These are phyloP conservation scores for Papilio demoleus DNA, from an alignment of 2,888 invertebrate genomes.

Conservation along the genomic window DNA sequence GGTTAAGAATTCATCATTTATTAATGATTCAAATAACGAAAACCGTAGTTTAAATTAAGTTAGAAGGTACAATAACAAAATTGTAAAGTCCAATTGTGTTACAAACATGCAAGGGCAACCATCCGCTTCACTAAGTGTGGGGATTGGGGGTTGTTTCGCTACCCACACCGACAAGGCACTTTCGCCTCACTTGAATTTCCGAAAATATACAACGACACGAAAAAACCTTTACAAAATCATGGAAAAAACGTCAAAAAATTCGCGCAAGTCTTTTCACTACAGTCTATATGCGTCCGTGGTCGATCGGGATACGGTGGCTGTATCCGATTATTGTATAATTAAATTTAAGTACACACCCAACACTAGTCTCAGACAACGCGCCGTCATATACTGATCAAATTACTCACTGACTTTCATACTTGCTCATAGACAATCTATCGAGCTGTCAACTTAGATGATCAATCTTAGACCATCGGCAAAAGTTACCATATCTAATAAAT, in stretches of 20 bases:
- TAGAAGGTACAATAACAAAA: background rate
- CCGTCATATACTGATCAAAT: background rate
- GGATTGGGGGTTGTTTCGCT: constrained; percentile 55
- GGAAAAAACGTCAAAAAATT: constrained; percentile 78
- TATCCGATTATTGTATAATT: constrained; percentile 44
- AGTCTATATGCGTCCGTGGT: constrained; percentile 78
- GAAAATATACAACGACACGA: constrained; percentile 73
- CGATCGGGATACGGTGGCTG: constrained; percentile 75
- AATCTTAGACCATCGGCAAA: constrained; percentile 1
- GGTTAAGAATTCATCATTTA: background rate
- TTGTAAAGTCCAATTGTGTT: background rate
- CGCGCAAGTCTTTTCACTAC: constrained; percentile 80
- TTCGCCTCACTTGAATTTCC: constrained; percentile 67
- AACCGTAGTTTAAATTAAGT: background rate
- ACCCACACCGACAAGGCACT: constrained; percentile 74
- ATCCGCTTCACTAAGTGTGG: constrained; percentile 51
- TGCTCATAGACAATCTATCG: background rate
- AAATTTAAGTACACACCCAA: constrained; percentile 51
- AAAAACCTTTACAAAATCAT: constrained; percentile 72
- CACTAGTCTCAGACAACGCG: constrained; percentile 24
- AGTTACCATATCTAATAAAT: background rate
- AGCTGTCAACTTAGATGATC: background rate
- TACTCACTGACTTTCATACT: too few relatives aligned
- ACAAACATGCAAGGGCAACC: constrained; percentile 14
- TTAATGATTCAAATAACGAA: background rate